phyloP scores from a whole-genome alignment of 2,888 invertebrate genomes.

The Microdon myrmicae region DNA sequence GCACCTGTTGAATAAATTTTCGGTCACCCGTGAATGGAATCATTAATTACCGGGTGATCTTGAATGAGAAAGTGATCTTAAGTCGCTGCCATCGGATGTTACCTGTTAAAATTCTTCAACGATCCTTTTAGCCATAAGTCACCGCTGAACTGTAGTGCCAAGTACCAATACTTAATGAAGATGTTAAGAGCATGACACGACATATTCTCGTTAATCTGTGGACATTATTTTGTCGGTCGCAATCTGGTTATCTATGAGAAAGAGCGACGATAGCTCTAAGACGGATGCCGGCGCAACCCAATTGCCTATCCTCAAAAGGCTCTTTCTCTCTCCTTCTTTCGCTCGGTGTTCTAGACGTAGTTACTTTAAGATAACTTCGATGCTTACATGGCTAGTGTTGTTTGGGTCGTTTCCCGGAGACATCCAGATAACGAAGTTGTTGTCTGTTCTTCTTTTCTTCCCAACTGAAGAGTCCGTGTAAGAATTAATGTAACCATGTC shows the following conservation, averaged over 20 bases:
- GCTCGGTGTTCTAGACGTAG: too few relatives aligned
- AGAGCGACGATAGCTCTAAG: not conserved
- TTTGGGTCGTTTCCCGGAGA: conserved; percentile 22
- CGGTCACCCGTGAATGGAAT: conserved; percentile 42
- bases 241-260: conserved; percentile 46
- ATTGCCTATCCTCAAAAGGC: conserved; percentile 30
- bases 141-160: conserved; percentile 9
- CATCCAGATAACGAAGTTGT: conserved; percentile 29
- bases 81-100: conserved; percentile 9
- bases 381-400: conserved; percentile 39
- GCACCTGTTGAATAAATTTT: conserved; percentile 51
- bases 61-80: conserved; percentile 48
- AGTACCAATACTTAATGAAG: conserved; percentile 28
- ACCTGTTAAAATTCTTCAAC: conserved; percentile 2
- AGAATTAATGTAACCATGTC: conserved; percentile 44
- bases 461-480: conserved; percentile 35
- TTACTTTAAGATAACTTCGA: conserved; percentile 44
- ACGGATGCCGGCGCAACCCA: conserved; percentile 27
- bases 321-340: too few relatives aligned
- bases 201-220: conserved; percentile 48
- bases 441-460: conserved; percentile 14
- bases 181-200: conserved; percentile 43
- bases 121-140: conserved; percentile 33
- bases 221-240: conserved; percentile 39
- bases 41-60: conserved; percentile 50